Evolutionary conservation across 1,140 invertebrate species (phyloP), one percentile per base, ranked within the genome.

Genomic region (Drosophila watanabei): DNA sequence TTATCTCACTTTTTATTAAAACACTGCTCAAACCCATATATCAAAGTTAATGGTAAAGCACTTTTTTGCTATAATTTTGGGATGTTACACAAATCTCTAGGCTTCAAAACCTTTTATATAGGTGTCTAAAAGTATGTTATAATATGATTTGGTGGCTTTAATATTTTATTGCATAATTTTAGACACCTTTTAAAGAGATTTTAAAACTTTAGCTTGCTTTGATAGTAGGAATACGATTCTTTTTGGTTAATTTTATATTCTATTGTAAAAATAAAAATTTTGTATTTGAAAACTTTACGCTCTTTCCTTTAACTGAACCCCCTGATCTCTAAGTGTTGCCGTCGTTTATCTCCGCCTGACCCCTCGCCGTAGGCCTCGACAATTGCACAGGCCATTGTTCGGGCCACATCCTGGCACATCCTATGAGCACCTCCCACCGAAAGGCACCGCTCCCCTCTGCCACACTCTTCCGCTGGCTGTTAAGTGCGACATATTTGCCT

Each of bases 401-500:
- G 37, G 4, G 68, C n/a, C 48, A 39, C 63, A 66, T 61, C 33
- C 32, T 46, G 54, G 14, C 35, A 57, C 33, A 46, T 68, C 37
- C 35, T 39, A 41, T 24, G 18, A 57, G 46, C 48, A 68, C 43
- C 60, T 37, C 43, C 64, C 59, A 46, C 7, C 18, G 4, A 24
- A 62, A 48, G n/a, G 46, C 57, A 30, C 45, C 52, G 59, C 65
- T 59, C 68, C 18, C 20, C 41, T 66, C 48, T 60, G 69, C 71
- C 54, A 68, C 49, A 72, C 78, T 80, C 66, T 84, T 80, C 82
- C 81, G 86, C 69, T 75, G 65, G 86, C 86, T 77, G 79, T 76
- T 90, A 90, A 90, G 86, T 90, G 86, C 86, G 82, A 90, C 86
- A 90, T 86, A 90, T 90, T 90, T 90, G 86, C 82, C 86, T 82